Base-by-base conservation (phyloP, 2,888 invertebrate species). In the Pyrocoelia pectoralis region DNA sequence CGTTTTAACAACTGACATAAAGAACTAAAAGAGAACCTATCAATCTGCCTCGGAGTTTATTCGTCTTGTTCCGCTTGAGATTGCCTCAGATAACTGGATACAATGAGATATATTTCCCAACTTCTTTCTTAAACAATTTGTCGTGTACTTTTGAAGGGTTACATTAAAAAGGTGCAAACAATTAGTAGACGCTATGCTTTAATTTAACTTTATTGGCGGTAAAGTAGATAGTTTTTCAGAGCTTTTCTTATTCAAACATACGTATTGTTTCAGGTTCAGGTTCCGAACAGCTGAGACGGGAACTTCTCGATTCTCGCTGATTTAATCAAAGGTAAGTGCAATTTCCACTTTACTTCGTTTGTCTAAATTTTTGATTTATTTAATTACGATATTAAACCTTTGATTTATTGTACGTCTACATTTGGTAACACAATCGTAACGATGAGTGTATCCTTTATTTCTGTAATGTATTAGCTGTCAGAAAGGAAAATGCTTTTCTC, bases 301-400 rank as follows among this genome's bases (percentile, higher is more conserved):
- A 68, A 67, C 68, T 72, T 71, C 72, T 73, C 75, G 75, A 73
- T 72, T 69, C 65, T 71, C 73, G 72, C 73, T 74, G 70, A 74
- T 73, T 71, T 74, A 71, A 73, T 73, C 70, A 70, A 72, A 71
- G 76, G 76, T 75, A 68, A 76, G 76, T 75, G 69, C 66, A 60
- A 52, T 65, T 68, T 59, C 60, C n/a, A 24, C 59, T 59, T 50
- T 50, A 18, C 14, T 28, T 29, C 10, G 5, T 41, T 33, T n/a
- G 33, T 33, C 10, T 33, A 33, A 8, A 33, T 33, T 33, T 33
- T 33, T 33, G 6, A 24, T n/a, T 6, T 33, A 33, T 24, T 24
- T 24, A 24, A 3, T 24, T 24, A 24, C 8, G 24, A 24, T n/a
- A n/a, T n/a, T n/a, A n/a, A 3, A 24, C 24, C 6, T 24, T 24